Base-by-base conservation (phyloP, 2,888 invertebrate genomes). In the Amblyteles armatorius region DNA sequence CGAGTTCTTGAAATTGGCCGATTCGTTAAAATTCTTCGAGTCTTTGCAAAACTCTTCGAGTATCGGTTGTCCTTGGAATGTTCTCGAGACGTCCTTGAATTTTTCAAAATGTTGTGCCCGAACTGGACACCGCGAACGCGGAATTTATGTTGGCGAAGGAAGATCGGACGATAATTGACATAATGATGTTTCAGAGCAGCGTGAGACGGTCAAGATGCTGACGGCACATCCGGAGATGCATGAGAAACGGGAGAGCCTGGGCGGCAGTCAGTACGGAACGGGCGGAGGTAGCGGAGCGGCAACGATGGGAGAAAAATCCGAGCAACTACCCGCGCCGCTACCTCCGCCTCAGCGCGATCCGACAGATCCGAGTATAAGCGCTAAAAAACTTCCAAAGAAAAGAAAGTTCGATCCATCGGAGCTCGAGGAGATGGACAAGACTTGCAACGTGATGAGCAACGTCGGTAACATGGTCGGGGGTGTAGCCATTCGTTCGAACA, bases 351-450 rank as follows among this genome's bases (percentile, higher is more conserved):
- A 96, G 87, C 95, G 97, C 86, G 93, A 93, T 88, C 91, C 87
- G n/a, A 93, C 93, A 48, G 93, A 93, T 89, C 92, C 94, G 50
- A 93, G 92, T 76, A 93, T 93, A 88, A 94, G 93, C 90, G 95
- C 95, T 84, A 94, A 95, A 89, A 98, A 97, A 94, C 96, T 99
- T 93, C 99, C 99, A 82, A 99, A 99, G 94, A 99, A 99, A 94
- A 96, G 99, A 87, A 98, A 98, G 94, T 97, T 97, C 92, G 96
- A 97, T 94, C 96, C 96, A 65, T 96, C 97, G 65, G 97, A 97
- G 91, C 94, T 97, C 81, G 97, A 97, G 93, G 97, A 97, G 90
- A 95, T 95, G 89, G 95, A 95, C 90, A 94, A 95, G 85, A 90
- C 87, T 68, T 92, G 91, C 88, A 93, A 91, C 85, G 90, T 92